phyloP scores from a whole-genome alignment of 2,113 vertebrate genomes.

The Sebastes schlegelii region DNA sequence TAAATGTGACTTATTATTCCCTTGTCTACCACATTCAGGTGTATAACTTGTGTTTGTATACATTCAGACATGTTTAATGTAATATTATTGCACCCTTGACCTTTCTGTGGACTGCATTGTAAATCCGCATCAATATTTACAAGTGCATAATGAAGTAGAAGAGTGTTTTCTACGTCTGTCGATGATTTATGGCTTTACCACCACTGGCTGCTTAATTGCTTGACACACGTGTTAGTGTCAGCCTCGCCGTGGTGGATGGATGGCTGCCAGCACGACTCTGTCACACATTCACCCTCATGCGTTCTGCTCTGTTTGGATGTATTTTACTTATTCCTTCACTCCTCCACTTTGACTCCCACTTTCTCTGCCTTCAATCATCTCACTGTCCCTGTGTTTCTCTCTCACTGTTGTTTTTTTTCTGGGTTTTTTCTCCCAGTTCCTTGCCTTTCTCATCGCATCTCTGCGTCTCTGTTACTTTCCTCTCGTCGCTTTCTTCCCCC shows the following conservation, averaged over 20 bases:
- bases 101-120: conserved; percentile 44
- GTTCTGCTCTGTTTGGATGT: conserved; percentile 33
- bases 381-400: conserved; percentile 13
- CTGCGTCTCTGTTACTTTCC: conserved; percentile 15
- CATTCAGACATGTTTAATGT: conserved; percentile 14
- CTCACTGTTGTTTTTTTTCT: conserved; percentile 12
- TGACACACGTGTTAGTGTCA: conserved; percentile 74
- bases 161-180: conserved; percentile 48
- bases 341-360: conserved; percentile 18
- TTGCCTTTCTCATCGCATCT: conserved; percentile 23
- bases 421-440: neutral
- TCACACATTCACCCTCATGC: conserved; percentile 36
- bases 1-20: neutral
- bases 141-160: conserved; percentile 69
- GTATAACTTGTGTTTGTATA: neutral
- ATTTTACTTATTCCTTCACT: conserved; percentile 42
- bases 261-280: conserved; percentile 65
- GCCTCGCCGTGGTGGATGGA: conserved; percentile 72
- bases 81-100: conserved; percentile 38
- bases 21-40: neutral
- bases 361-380: conserved; percentile 34
- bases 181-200: conserved; percentile 71
- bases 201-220: conserved; percentile 69
- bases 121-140: conserved; percentile 75
- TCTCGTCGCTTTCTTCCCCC: conserved; percentile 26